Evolutionary conservation across 2,797 vertebrate species (phyloP).

Genomic region (Sylvilagus floridanus): DNA sequence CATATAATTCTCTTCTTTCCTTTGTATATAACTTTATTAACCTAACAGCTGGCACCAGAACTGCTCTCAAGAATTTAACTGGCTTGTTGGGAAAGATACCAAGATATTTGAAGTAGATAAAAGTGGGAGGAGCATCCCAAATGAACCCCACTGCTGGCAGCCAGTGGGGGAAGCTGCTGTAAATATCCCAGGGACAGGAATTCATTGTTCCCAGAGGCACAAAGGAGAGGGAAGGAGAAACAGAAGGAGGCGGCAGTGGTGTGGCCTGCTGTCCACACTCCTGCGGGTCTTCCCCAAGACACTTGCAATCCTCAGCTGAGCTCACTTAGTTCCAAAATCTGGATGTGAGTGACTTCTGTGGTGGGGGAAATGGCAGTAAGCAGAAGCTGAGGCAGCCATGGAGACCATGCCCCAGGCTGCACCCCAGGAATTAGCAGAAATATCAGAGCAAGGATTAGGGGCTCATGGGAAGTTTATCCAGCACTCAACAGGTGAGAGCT

Average conservation of each 20-base stretch:
- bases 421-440: neutral
- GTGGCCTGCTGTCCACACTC: too few species aligned
- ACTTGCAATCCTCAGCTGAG: neutral
- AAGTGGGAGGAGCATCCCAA: neutral
- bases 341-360: neutral
- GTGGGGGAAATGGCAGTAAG: neutral
- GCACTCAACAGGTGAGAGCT: neutral
- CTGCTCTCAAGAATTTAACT: neutral
- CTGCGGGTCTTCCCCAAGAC: neutral
- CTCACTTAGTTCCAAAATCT: neutral
- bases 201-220: neutral
- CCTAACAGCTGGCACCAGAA: neutral
- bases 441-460: neutral
- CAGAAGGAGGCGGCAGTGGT: neutral
- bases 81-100: neutral
- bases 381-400: neutral
- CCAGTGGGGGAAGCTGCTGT: neutral
- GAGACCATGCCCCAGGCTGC: neutral
- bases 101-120: neutral
- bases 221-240: neutral
- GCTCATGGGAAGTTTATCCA: neutral
- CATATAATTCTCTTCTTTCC: neutral
- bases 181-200: too few species aligned
- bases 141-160: neutral
- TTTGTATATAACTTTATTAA: neutral